These are phyloP conservation scores for Falco naumanni DNA, from an alignment of 2,797 vertebrate species.

Conservation along the genomic window DNA sequence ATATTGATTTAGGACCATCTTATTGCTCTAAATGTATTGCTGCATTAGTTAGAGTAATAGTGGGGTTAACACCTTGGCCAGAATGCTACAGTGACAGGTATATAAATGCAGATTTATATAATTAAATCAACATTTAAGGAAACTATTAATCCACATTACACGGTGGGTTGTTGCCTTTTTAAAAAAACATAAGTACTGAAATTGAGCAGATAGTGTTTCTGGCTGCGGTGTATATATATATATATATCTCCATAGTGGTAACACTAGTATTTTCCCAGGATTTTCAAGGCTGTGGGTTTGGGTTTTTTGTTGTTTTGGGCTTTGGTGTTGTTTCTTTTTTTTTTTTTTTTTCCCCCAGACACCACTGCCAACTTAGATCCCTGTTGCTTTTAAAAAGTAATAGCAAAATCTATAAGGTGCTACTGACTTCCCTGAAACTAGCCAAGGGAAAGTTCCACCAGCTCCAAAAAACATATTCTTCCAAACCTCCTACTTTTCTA, in stretches of 20 bases:
- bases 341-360: fast-evolving
- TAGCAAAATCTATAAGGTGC: not conserved
- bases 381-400: not conserved
- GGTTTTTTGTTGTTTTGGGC: fast-evolving
- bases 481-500: not conserved
- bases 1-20: not conserved
- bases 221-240: too few relatives aligned
- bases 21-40: not conserved
- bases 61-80: not conserved
- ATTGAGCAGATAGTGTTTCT: not conserved
- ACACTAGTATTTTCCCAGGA: not conserved
- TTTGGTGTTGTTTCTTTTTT: not conserved
- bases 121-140: not conserved
- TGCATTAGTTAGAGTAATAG: not conserved
- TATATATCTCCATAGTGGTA: not conserved
- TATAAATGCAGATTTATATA: not conserved
- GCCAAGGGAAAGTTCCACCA: not conserved
- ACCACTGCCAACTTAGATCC: not conserved
- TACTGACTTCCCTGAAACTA: not conserved
- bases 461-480: not conserved
- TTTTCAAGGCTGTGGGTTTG: not conserved
- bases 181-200: not conserved
- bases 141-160: not conserved
- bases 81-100: not conserved
- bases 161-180: not conserved